These are phyloP conservation scores for Scaptodrosophila latifasciaeformis DNA, from an alignment of 2,888 invertebrate species.

Conservation along the genomic window DNA sequence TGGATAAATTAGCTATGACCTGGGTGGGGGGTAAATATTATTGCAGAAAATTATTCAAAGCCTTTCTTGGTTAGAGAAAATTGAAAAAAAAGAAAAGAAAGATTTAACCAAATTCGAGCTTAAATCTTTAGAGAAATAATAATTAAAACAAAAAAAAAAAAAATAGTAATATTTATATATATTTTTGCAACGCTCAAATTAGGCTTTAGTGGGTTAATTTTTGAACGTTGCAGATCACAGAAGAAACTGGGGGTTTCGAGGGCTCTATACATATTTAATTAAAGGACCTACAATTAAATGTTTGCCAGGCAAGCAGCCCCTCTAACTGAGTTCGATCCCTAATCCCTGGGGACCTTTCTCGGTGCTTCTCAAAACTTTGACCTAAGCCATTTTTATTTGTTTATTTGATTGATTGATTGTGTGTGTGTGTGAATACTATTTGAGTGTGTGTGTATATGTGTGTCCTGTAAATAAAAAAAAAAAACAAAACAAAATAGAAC, in stretches of 20 bases:
- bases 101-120: too few relatives aligned
- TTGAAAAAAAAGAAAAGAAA: too few relatives aligned
- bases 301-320: neutral
- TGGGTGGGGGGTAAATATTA: neutral
- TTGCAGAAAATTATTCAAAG: too few relatives aligned
- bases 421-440: neutral
- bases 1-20: neutral
- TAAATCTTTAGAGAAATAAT: too few relatives aligned
- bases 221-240: conserved; percentile 64
- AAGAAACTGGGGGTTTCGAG: conserved; percentile 58
- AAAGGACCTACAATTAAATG: neutral
- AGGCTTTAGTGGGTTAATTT: too few relatives aligned
- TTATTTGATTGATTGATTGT: neutral
- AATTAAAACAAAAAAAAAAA: conserved; percentile 9
- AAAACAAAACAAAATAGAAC: conserved; percentile 18
- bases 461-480: too few relatives aligned
- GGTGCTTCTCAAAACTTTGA: neutral
- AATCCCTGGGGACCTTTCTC: too few relatives aligned
- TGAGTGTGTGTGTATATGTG: neutral
- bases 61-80: too few relatives aligned
- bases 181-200: conserved; percentile 47
- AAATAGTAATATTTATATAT: conserved; percentile 32
- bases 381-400: neutral
- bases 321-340: too few relatives aligned
- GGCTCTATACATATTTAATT: conserved; percentile 27